These are phyloP conservation scores for Pempheris klunzingeri DNA, from an alignment of 2,797 vertebrate genomes.

Conservation along the genomic window DNA sequence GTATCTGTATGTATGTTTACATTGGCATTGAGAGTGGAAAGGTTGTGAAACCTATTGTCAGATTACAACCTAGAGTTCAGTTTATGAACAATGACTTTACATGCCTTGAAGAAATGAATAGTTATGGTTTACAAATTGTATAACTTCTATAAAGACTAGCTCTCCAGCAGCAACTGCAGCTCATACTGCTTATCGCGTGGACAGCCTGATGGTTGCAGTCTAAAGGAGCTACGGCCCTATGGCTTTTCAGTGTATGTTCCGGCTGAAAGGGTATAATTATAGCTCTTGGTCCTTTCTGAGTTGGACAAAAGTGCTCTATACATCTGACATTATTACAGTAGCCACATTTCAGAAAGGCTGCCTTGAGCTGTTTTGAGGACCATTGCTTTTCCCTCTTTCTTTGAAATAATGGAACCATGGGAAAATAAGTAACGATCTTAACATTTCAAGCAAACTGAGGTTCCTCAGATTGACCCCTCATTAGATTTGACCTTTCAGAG, in stretches of 20 bases:
- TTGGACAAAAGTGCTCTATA: conserved; percentile 40
- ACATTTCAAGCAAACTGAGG: conserved; percentile 60
- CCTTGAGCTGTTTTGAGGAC: conserved; percentile 32
- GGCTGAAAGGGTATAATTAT: conserved; percentile 37
- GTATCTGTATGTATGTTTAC: no score
- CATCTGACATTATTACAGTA: conserved; percentile 50
- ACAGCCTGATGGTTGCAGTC: conserved; percentile 48
- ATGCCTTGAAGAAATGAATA: not conserved
- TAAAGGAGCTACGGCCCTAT: conserved; percentile 41
- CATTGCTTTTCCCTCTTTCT: conserved; percentile 28
- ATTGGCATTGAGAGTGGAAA: not conserved
- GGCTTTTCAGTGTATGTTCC: conserved; percentile 20
- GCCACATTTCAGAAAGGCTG: conserved; percentile 33
- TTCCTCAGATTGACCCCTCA: conserved; percentile 74
- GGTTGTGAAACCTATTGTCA: not conserved
- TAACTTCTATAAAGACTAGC: conserved; percentile 1
- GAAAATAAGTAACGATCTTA: conserved; percentile 58
- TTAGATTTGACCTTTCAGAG: conserved; percentile 76
- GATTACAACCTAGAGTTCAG: not conserved
- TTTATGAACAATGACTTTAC: no score
- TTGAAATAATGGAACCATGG: conserved; percentile 48
- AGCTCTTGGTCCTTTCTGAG: conserved; percentile 25
- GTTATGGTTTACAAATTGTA: not conserved
- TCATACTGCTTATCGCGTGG: conserved; percentile 36
- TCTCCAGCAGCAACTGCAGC: conserved; percentile 7